Conservation (phyloP, 92 coral and sea anemone species). For the Pocillopora grandis region DNA sequence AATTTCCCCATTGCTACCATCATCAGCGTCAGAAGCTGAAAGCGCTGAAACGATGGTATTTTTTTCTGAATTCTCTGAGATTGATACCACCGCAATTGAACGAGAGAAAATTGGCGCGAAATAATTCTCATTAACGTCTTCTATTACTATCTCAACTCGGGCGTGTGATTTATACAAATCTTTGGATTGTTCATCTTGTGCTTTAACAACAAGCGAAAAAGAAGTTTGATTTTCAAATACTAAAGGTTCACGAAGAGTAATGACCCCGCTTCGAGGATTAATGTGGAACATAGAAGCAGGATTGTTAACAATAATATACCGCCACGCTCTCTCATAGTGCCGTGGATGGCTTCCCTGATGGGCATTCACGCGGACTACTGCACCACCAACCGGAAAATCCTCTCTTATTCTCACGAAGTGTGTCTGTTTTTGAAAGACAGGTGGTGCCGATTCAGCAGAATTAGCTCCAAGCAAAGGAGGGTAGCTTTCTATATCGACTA, state of each 20-base stretch:
- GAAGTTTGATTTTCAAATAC: constrained; percentile 60
- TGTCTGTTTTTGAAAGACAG: constrained; percentile 58
- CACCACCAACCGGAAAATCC: constrained; percentile 87
- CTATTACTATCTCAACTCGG: constrained; percentile 61
- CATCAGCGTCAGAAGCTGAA: constrained; percentile 75
- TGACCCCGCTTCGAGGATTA: constrained; percentile 80
- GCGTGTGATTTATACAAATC: constrained; percentile 45
- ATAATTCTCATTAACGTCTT: constrained; percentile 80
- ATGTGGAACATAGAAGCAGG: constrained; percentile 69
- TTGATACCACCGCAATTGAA: constrained; percentile 44
- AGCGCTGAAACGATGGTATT: constrained; percentile 51
- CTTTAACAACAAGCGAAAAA: constrained; percentile 54
- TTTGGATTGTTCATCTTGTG: constrained; percentile 30
- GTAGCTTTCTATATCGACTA: constrained; percentile 55
- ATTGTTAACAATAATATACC: constrained; percentile 44
- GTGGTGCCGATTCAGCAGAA: constrained; percentile 25
- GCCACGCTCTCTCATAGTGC: constrained; percentile 39
- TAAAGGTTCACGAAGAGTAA: constrained; percentile 65
- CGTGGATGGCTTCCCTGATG: constrained; percentile 45
- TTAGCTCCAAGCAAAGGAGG: constrained; percentile 43
- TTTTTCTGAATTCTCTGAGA: constrained; percentile 50
- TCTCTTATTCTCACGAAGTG: constrained; percentile 87
- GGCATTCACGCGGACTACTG: constrained; percentile 69
- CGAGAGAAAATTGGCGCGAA: constrained; percentile 72
- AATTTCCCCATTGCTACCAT: constrained; percentile 64